Evolutionary conservation across 2,113 vertebrate genomes (phyloP), one percentile per base, ranked within the genome.

Genomic region (Aptenodytes patagonicus): DNA sequence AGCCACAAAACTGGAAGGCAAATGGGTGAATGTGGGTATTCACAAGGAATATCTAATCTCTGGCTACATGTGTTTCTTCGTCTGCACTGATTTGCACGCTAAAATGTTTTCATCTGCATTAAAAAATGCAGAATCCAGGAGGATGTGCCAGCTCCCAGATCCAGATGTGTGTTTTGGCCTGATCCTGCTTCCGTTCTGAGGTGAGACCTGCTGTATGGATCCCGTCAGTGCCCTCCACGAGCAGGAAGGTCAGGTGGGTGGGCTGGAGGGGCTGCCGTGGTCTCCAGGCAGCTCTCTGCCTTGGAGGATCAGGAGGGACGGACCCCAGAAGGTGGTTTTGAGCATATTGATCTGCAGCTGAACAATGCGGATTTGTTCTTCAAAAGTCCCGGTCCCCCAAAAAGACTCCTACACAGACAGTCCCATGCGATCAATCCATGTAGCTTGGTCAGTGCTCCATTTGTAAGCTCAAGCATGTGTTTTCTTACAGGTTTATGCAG

Each of bases 191-290:
- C 71, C 0, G 1, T 60, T 77, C 51, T 22, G 31, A 17, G 32
- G 42, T 29, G n/a, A 76, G 24, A 70, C 10, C 13, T 15, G 14
- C 17, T 25, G 60, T 46, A 36, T 10, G 1, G 8, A 55, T 32
- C 40, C 34, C 2, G 2, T 24, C 4, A 0, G 42, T 69, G 57
- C 38, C 52, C 18, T 66, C 19, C 29, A 17, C 0, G 9, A 66
- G 66, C 60, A 46, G 25, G 66, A 44, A 65, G 51, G 36, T 54
- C 4, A 8, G 19, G 20, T 11, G 51, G 40, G 21, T 20, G 49
- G 17, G 19, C 54, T 58, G 62, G 49, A 62, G 69, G 26, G 34
- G 64, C 87, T 93, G 32, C 64, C 0, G 0, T 82, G 68, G 17
- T 58, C 34, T 57, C 57, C 55, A 60, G 11, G 12, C 70, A 36